These are phyloP conservation scores for Glaucomys volans DNA, from an alignment of 2,113 vertebrate genomes.

Conservation along the genomic window DNA sequence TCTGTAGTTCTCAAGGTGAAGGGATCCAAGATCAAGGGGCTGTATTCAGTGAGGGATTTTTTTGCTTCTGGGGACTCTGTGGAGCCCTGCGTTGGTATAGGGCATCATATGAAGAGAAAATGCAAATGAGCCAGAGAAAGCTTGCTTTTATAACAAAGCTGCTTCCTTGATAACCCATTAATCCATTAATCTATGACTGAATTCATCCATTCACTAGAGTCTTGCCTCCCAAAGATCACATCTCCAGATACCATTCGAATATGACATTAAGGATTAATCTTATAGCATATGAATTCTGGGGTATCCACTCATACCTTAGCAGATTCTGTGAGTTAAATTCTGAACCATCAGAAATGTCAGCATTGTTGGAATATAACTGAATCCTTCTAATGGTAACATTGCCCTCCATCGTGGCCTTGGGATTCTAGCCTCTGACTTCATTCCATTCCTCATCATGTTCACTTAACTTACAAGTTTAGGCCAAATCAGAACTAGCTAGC, in stretches of 20 bases:
- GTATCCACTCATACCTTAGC: background rate
- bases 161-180: background rate
- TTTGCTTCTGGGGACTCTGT: background rate
- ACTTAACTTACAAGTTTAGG: fast-evolving
- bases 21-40: background rate
- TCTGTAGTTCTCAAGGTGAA: background rate
- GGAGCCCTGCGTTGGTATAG: background rate
- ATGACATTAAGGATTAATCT: background rate
- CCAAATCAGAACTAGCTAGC: background rate
- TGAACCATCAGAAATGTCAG: background rate
- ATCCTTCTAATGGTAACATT: background rate
- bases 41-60: background rate
- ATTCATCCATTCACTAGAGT: background rate
- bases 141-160: background rate
- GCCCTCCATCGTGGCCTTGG: background rate
- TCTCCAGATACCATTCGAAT: background rate
- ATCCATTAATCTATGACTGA: background rate
- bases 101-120: background rate
- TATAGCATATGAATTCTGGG: background rate
- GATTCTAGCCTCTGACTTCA: fast-evolving
- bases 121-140: background rate
- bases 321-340: background rate
- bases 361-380: too few relatives aligned
- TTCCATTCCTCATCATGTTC: background rate
- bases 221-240: background rate